These are phyloP conservation scores for Molossus molossus DNA, from an alignment of 2,797 vertebrate species.

Conservation along the genomic window DNA sequence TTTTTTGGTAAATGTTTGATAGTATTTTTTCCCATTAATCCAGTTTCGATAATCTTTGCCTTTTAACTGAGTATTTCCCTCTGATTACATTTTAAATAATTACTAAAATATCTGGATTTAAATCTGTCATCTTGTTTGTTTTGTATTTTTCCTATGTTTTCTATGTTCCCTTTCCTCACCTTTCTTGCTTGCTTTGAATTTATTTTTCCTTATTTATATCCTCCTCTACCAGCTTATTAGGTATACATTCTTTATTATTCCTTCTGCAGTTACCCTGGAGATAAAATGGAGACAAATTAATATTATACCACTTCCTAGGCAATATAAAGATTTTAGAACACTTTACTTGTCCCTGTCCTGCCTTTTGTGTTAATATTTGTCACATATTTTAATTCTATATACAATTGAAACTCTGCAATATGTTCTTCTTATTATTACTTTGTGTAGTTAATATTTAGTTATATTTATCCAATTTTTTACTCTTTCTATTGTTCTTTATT, in stretches of 20 bases:
- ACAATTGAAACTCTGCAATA: not conserved
- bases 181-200: constrained; percentile 30
- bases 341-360: not conserved
- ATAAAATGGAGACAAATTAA: constrained; percentile 20
- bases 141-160: too few relatives aligned
- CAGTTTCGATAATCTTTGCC: too few relatives aligned
- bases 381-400: not conserved
- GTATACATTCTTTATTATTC: constrained; percentile 26
- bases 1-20: too few relatives aligned
- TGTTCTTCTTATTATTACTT: not conserved
- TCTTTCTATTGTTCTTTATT: not conserved
- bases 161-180: not conserved
- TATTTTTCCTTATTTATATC: constrained; percentile 57
- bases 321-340: not conserved
- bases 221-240: not conserved
- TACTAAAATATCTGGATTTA: too few relatives aligned
- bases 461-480: not conserved
- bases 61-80: too few relatives aligned
- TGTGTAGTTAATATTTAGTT: not conserved
- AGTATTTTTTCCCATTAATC: too few relatives aligned
- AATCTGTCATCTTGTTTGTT: too few relatives aligned
- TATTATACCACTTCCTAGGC: not conserved
- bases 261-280: constrained; percentile 14
- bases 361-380: not conserved
- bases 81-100: too few relatives aligned